Base-by-base conservation (phyloP, 2,888 invertebrate species). In the Acronicta leporina region DNA sequence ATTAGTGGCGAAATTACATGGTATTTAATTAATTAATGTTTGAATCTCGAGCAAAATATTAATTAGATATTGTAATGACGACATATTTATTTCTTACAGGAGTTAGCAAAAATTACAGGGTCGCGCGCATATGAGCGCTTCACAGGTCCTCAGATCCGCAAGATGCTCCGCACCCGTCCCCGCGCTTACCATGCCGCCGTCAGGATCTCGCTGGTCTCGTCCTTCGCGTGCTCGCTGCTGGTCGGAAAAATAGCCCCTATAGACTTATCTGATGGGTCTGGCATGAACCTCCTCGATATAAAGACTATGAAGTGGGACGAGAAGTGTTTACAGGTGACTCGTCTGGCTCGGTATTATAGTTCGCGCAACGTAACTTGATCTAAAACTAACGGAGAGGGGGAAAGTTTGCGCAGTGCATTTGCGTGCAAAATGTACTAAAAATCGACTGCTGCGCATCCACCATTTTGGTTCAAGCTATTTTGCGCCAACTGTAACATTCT, bases 241-340 rank as follows among this genome's bases (percentile, higher is more conserved):
- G 89, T 98, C 42, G 99, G 99, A 1, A 95, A 96, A 79, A 96
- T 98, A 69, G 99, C 98, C 0, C 97, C 98, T 0, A 98, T 99
- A 49, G 99, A 99, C 89, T 96, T 95, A 71, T 96, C 98, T 0
- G 99, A 99, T 88, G 99, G 97, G 0, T 99, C 99, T 0, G 99
- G 99, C 14, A 99, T 98, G 98, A 99, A 99, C 92, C 94, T 99
- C 15, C 93, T 99, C 78, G 96, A 99, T 87, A 97, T 99, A 51
- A 95, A 93, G 33, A 95, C 92, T 0, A 97, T 97, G 90, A 91
- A 94, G 30, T 99, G 99, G 99, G 96, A 97, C 53, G 92, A 96
- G 38, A 89, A 92, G 16, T 96, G 98, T 75, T 90, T 98, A 14
- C 95, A 97, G 91, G 97, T 96, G 80, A 85, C n/a, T n/a, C n/a